phyloP scores from a whole-genome alignment of 2,797 vertebrate genomes.

The Rousettus madagascariensis region DNA sequence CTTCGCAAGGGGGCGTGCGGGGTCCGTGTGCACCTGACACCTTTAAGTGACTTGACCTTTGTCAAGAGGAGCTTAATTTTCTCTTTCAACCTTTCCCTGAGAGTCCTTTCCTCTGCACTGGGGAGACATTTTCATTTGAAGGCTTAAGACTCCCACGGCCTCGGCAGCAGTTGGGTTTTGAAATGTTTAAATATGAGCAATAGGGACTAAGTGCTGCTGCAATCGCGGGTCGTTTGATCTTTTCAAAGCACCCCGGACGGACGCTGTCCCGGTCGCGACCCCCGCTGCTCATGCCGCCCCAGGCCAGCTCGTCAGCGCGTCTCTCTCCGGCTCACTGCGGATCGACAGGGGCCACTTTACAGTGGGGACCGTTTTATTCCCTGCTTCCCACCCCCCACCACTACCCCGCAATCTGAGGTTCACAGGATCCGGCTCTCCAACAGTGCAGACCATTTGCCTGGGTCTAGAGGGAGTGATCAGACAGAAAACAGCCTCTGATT shows the following conservation, averaged over 20 bases:
- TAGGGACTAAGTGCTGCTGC: neutral
- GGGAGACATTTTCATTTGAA: conserved; percentile 54
- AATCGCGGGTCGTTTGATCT: conserved; percentile 37
- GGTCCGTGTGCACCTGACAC: neutral
- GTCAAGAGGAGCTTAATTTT: conserved; percentile 53
- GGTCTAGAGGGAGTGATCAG: neutral
- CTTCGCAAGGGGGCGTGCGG: neutral
- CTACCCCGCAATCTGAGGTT: neutral
- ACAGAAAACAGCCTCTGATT: neutral
- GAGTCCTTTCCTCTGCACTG: conserved; percentile 11
- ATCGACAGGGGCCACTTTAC: neutral
- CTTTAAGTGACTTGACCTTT: conserved; percentile 59
- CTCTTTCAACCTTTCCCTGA: conserved; percentile 48
- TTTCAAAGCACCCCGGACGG: conserved; percentile 61
- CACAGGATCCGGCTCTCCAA: neutral
- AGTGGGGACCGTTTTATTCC: neutral
- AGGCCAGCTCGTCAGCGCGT: neutral
- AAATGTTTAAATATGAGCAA: conserved; percentile 59
- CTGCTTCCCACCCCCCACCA: neutral
- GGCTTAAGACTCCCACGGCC: conserved; percentile 40
- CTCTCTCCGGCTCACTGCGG: neutral
- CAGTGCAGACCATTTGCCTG: accelerated
- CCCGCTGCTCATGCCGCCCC: neutral
- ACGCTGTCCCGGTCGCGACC: neutral
- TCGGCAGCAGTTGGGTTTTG: conserved; percentile 47